These are phyloP conservation scores for Podiceps cristatus DNA, from an alignment of 2,113 vertebrate genomes.

Conservation along the genomic window DNA sequence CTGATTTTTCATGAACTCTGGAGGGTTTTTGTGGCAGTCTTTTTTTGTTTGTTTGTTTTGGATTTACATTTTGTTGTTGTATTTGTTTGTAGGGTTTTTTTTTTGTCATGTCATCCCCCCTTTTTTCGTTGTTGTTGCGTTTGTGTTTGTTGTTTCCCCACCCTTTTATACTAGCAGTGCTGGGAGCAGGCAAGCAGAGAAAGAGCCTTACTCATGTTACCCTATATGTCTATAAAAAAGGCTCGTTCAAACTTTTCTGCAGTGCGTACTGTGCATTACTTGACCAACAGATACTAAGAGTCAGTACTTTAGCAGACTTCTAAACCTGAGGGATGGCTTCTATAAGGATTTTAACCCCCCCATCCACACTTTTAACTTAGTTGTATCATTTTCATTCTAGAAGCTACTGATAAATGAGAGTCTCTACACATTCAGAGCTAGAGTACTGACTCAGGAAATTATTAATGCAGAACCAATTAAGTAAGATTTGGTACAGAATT, in stretches of 20 bases:
- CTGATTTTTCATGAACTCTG: not conserved
- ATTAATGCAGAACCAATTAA: not conserved
- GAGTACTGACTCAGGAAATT: not conserved
- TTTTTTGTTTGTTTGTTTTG: not conserved
- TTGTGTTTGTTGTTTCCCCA: not conserved
- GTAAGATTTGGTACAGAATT: not conserved
- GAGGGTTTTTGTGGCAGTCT: not conserved
- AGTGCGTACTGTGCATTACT: not conserved
- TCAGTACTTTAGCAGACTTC: not conserved
- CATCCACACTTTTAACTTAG: not conserved
- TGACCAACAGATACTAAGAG: not conserved
- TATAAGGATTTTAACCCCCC: not conserved
- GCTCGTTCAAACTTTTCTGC: not conserved
- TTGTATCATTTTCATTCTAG: not conserved
- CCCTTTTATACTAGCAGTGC: not conserved
- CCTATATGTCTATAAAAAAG: not conserved
- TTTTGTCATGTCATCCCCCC: not conserved
- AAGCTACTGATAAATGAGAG: not conserved
- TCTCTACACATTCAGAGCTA: not conserved
- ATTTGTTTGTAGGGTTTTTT: not conserved
- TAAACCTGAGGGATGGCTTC: not conserved
- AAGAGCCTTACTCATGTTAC: not conserved
- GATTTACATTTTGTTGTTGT: too few relatives aligned
- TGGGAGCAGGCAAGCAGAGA: not conserved
- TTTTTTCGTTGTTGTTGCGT: too few relatives aligned